Evolutionary conservation across 2,797 vertebrate species (phyloP).

Genomic region (Gymnodraco acuticeps): DNA sequence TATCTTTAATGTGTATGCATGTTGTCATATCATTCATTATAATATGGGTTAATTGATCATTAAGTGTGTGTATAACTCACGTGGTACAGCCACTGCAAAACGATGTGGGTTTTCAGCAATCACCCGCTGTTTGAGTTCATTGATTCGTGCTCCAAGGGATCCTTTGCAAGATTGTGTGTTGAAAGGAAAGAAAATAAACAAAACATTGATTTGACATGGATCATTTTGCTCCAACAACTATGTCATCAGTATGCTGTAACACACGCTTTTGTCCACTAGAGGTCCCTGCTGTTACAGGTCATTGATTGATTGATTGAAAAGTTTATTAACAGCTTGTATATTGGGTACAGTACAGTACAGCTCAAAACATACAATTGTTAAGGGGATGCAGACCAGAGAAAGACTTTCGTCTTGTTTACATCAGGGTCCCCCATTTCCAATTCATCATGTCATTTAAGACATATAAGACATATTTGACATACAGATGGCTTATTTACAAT

Average conservation of each 20-base stretch:
- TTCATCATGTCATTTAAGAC: no score
- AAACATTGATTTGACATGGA: not conserved
- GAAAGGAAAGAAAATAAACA: not conserved
- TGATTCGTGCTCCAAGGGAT: constrained; percentile 92
- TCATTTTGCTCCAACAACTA: not conserved
- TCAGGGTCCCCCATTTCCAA: no score
- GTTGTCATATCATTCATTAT: not conserved
- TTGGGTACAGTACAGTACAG: no score
- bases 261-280: constrained; percentile 47
- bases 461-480: no score
- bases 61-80: constrained; percentile 81
- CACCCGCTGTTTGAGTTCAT: constrained; percentile 95
- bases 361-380: no score
- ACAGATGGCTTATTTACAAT: no score
- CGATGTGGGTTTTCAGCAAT: constrained; percentile 95
- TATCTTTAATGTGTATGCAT: no score
- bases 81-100: constrained; percentile 94
- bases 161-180: constrained; percentile 76
- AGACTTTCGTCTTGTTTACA: no score
- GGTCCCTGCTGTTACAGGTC: constrained; percentile 36
- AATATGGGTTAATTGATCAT: not conserved
- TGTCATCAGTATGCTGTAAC: constrained; percentile 7
- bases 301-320: no score
- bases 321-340: no score
- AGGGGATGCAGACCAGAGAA: no score